Percentiles rank a stretch among this genome's conserved stretches.
phyloP scores from a whole-genome alignment of 2,113 vertebrate species.

The Mobula hypostoma region DNA sequence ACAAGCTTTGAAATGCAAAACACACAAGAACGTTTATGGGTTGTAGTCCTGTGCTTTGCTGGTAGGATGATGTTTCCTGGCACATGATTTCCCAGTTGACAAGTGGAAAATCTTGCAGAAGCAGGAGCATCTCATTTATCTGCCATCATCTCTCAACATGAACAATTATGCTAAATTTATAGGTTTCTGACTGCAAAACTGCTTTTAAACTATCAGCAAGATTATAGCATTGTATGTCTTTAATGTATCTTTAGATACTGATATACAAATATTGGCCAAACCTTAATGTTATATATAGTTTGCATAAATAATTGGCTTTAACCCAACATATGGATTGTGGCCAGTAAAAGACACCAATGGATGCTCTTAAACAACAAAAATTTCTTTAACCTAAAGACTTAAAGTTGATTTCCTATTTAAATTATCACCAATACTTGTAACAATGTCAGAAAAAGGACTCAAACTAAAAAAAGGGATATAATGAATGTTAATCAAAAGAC shows the following conservation, averaged over 20 bases:
- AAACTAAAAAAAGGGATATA: not conserved
- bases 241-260: not conserved
- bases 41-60: no score
- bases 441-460: not conserved
- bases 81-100: no score
- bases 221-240: no score
- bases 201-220: no score
- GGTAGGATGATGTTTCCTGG: no score
- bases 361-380: not conserved
- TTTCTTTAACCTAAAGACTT: not conserved
- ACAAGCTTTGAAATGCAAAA: conserved; percentile 3
- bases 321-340: not conserved
- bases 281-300: not conserved
- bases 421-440: not conserved
- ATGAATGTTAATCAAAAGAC: not conserved
- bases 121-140: no score
- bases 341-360: not conserved
- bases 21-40: no score
- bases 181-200: no score
- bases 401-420: not conserved
- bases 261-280: not conserved
- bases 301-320: not conserved
- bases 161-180: no score
- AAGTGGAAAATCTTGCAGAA: no score
- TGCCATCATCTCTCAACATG: no score